Conservation (phyloP, 2,113 vertebrate species). For the Myanophis thanlyinensis region DNA sequence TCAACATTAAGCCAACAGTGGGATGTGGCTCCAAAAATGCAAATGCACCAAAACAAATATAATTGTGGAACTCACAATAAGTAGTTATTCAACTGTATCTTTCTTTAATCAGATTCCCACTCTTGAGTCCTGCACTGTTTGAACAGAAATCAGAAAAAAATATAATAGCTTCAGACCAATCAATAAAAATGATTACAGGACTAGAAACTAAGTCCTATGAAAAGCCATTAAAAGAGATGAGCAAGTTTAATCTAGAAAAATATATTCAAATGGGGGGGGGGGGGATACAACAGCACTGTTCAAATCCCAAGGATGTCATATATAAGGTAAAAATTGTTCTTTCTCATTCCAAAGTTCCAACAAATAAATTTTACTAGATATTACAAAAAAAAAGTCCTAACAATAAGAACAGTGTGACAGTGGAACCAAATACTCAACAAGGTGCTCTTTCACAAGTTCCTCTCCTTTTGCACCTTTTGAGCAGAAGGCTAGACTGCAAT, state of each 20-base stretch:
- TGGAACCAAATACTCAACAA: not conserved
- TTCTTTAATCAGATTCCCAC: not conserved
- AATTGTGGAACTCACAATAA: not conserved
- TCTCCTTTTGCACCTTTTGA: not conserved
- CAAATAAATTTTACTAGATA: not conserved
- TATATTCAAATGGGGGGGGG: not conserved
- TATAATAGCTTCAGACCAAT: not conserved
- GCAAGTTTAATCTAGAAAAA: not conserved
- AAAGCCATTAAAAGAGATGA: not conserved
- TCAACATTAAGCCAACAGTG: not conserved
- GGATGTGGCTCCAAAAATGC: not conserved
- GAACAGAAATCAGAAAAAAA: not conserved
- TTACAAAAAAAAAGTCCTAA: not conserved
- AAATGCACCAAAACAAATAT: not conserved
- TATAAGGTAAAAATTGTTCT: not conserved
- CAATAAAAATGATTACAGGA: not conserved
- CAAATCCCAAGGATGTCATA: not conserved
- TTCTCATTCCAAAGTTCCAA: not conserved
- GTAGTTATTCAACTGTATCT: not conserved
- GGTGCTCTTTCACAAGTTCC: not conserved
- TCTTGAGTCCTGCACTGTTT: not conserved
- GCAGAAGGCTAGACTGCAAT: not conserved
- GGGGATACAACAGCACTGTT: not conserved
- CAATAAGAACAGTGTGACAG: not conserved
- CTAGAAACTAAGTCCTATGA: not conserved